These are phyloP conservation scores for Criorhina ranunculi DNA, from an alignment of 2,888 invertebrate genomes.

Conservation along the genomic window DNA sequence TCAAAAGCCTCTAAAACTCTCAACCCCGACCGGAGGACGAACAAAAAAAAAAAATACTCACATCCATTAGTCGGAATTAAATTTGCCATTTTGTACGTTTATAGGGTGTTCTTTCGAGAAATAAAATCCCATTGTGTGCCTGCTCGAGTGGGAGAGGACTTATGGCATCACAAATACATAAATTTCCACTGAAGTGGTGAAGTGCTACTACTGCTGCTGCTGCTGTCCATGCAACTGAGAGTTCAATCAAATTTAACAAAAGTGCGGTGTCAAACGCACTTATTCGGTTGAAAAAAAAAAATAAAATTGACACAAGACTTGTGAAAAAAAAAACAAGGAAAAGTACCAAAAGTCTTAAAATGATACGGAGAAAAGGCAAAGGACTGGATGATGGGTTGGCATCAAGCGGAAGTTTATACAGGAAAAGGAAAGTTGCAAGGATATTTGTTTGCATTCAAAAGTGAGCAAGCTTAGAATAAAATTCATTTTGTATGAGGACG, in stretches of 20 bases:
- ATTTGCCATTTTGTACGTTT: constrained; percentile 59
- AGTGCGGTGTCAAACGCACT: constrained; percentile 34
- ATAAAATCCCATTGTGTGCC: constrained; percentile 32
- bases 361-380: background rate
- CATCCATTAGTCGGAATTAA: constrained; percentile 74
- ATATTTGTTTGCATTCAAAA: background rate
- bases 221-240: constrained; percentile 17
- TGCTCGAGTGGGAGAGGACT: constrained; percentile 32
- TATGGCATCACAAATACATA: constrained; percentile 37
- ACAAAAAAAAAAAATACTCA: constrained; percentile 26
- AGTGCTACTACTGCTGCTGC: background rate
- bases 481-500: too few relatives aligned
- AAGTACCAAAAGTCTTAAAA: background rate
- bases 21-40: constrained; percentile 4
- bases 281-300: background rate
- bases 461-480: background rate
- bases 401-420: constrained; percentile 2
- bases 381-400: background rate
- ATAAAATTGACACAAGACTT: constrained; percentile 14
- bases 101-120: constrained; percentile 40
- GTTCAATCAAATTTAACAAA: constrained; percentile 44
- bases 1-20: constrained; percentile 27
- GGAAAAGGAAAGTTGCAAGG: background rate
- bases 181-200: constrained; percentile 23
- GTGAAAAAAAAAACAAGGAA: background rate